A percentile compares a stretch with the other conserved stretches of the same genome.
phyloP scores from a whole-genome alignment of 1,140 invertebrate species.

The Ceratosolen fusciceps region DNA sequence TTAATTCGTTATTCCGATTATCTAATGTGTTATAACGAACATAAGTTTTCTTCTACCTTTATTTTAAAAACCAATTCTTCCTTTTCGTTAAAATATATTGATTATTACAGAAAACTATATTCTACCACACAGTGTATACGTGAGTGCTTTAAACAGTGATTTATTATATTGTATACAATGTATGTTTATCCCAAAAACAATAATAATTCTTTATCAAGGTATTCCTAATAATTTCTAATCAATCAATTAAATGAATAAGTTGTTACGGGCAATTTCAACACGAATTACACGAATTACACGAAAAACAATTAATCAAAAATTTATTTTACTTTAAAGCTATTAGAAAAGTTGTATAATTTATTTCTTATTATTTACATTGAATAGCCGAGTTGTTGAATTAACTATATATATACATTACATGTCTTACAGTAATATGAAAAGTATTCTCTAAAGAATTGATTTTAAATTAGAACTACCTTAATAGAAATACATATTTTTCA shows the following conservation, averaged over 20 bases:
- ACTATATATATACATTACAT: no score
- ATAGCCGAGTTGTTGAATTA: no score
- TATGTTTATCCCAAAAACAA: conserved; percentile 17
- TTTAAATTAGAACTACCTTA: conserved; percentile 34
- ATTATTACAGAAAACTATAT: conserved; percentile 1
- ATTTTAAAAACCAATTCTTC: not conserved
- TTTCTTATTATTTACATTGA: no score
- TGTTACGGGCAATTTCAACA: not conserved
- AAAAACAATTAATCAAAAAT: not conserved
- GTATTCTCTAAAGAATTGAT: no score
- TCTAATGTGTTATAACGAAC: not conserved
- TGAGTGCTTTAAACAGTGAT: conserved; percentile 27
- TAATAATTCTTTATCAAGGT: conserved; percentile 12
- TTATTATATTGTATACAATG: conserved; percentile 26
- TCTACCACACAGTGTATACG: not conserved
- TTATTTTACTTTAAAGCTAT: no score
- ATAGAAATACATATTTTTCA: conserved; percentile 17
- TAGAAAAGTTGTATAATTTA: no score
- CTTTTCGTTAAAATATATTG: not conserved
- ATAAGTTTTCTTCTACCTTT: not conserved
- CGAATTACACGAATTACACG: not conserved
- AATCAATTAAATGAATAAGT: no score
- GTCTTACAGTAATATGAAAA: no score
- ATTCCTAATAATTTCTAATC: conserved; percentile 13
- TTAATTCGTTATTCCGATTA: not conserved